Evolutionary conservation across 1,140 invertebrate species (phyloP), one percentile per base, ranked within the genome.

Genomic region (Formica selysi): DNA sequence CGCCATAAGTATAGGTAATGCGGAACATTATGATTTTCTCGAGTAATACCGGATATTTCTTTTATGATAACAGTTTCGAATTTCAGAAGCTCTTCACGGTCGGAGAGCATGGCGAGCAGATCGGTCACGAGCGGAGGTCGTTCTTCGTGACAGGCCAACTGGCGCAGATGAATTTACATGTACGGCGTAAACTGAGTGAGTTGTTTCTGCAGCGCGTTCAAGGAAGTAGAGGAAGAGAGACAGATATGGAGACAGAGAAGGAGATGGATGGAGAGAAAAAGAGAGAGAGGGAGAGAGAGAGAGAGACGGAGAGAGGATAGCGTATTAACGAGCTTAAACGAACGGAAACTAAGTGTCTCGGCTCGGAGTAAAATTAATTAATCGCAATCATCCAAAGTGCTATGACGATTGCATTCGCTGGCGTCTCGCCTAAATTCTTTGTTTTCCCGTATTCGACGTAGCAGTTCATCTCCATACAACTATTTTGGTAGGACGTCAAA

Each of bases 291-390:
- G 64, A 44, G 68, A 44, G 48, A 88, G 76, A 54, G 48, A 71
- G 48, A 54, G 3, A 67, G 59, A 29, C 67, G 71, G 64, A 62
- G 57, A 85, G 80, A 89, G 65, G 86, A 79, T 88, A 91, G 83
- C 67, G 89, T 86, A 91, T 90, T 91, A 90, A 90, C 86, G 89
- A 95, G 94, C 94, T 95, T 94, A 95, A 95, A 95, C 93, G 94
- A 95, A 95, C 94, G 94, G 94, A 95, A 95, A 95, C 94, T 93
- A 94, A 95, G 93, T 95, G 94, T 95, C 94, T 94, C 94, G 93
- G 76, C 89, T 86, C 93, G 92, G 94, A 94, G 92, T 95, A 94
- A 95, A 95, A 95, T 95, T 95, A 95, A 95, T 95, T 95, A 95
- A 95, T 95, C 93, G 93, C 94, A 95, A 94, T 95, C 93, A 93